These are phyloP conservation scores for Zaprionus bogoriensis DNA, from an alignment of 2,888 invertebrate species.

Conservation along the genomic window DNA sequence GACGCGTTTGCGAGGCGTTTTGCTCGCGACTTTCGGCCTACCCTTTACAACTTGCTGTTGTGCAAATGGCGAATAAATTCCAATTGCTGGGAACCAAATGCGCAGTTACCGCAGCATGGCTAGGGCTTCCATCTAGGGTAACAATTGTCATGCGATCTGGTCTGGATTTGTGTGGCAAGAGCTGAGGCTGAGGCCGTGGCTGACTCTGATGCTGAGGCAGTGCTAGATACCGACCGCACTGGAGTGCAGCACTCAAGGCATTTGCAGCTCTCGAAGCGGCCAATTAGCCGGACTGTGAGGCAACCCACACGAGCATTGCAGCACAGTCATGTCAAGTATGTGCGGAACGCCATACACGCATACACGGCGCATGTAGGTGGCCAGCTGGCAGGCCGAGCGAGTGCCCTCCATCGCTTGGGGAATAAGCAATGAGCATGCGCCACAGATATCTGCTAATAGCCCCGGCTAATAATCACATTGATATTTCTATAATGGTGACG, in stretches of 20 bases:
- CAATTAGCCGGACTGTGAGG: constrained; percentile 46
- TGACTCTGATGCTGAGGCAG: constrained; percentile 20
- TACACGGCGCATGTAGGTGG: no score
- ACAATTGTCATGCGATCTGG: constrained; percentile 46
- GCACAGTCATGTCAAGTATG: constrained; percentile 31
- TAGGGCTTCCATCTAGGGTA: constrained; percentile 64
- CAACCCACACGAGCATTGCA: constrained; percentile 30
- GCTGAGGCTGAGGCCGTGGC: no score
- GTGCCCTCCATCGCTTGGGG: no score
- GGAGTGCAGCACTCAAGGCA: constrained; percentile 33
- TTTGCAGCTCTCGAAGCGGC: constrained; percentile 29
- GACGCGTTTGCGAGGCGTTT: constrained; percentile 50
- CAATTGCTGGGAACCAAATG: constrained; percentile 22
- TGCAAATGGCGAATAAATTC: constrained; percentile 29
- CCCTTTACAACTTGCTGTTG: constrained; percentile 3
- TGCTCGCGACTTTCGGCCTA: constrained; percentile 24
- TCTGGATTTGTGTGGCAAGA: constrained; percentile 33
- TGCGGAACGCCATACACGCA: not conserved
- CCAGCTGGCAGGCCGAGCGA: no score
- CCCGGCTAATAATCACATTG: constrained; percentile 39
- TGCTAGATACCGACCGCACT: constrained; percentile 3
- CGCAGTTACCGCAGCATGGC: constrained; percentile 36
- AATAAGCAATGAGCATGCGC: no score
- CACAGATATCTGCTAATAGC: constrained; percentile 35
- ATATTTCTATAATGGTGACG: constrained; percentile 53